Evolutionary conservation across 2,113 vertebrate genomes (phyloP), one percentile per base, ranked within the genome.

Genomic region (Cololabis saira): DNA sequence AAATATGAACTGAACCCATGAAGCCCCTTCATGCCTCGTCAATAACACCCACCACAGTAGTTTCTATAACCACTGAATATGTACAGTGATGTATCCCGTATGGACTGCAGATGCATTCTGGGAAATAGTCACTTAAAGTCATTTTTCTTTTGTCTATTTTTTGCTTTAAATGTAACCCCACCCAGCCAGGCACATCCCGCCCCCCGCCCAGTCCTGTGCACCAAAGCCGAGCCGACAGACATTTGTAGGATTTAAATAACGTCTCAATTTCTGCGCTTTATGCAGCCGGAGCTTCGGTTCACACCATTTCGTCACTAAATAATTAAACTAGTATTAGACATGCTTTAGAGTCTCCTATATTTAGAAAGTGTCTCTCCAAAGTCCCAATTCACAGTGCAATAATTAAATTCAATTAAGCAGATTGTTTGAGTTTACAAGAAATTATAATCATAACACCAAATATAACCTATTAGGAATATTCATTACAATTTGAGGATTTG

Each of bases 321-420:
- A 71, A 82, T 86, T 79, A 81, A 60, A 80, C 56, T 58, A 24
- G 54, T 44, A 76, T 82, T 81, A 63, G 76, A 57, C 78, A 84
- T 70, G 67, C 69, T 73, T 81, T 57, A 78, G 52, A 66, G 65
- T 71, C 55, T 63, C 30, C 81, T 87, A 85, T 82, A 80, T 88
- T 86, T 83, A 83, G 77, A 71, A 71, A 40, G 45, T 16, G 61
- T 47, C 18, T 56, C 81, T 65, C 48, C 19, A 66, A 67, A 74
- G 61, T 62, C 63, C 30, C 65, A 68, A 47, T 74, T 72, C 54
- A 71, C 49, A 67, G 16, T 11, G 27, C 53, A 77, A 59, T 55
- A 66, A 69, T 76, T 78, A 12, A 5, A 64, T 81, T 78, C 47
- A 82, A 69, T 83, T 72, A 76, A 67, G 40, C 6, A 40, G 43